Evolutionary conservation across 2,113 vertebrate species (phyloP).

Genomic region (Atlantisia rogersi): DNA sequence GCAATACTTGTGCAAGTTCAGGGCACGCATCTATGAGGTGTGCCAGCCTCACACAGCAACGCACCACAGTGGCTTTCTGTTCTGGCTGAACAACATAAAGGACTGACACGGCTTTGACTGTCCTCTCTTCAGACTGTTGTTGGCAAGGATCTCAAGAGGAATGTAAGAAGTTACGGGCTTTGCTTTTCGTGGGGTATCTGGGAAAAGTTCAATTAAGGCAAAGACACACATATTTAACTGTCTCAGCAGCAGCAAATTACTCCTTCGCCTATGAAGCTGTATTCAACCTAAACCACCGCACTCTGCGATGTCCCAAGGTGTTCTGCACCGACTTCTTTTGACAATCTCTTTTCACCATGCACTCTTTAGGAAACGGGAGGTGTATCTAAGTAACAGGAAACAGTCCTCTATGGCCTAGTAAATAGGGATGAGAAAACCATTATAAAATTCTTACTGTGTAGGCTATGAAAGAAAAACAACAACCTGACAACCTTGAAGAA

Average conservation of each 20-base stretch:
- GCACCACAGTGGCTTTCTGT: not conserved
- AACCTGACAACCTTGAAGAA: slow-evolving; percentile 9
- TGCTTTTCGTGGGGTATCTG: not conserved
- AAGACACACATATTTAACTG: not conserved
- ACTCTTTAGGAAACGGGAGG: slow-evolving; percentile 29
- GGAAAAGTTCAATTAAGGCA: not conserved
- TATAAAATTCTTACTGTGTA: slow-evolving; percentile 71
- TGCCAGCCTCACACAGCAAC: not conserved
- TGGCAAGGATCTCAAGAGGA: slow-evolving; percentile 36
- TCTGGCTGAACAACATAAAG: not conserved
- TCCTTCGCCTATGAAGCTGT: slow-evolving; percentile 28
- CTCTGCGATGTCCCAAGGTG: slow-evolving; percentile 34
- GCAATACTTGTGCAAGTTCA: not conserved
- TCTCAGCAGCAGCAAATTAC: slow-evolving; percentile 30
- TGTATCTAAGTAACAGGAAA: slow-evolving; percentile 70
- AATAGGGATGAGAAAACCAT: slow-evolving; percentile 69
- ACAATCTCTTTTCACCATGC: slow-evolving; percentile 21
- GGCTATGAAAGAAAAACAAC: slow-evolving; percentile 23
- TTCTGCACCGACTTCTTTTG: not conserved
- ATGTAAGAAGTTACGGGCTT: not conserved
- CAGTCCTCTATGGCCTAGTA: slow-evolving; percentile 61
- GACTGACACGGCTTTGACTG: slow-evolving; percentile 1
- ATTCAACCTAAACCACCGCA: not conserved
- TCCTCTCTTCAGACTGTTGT: slow-evolving; percentile 27
- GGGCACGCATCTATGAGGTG: too few species aligned